phyloP scores from a whole-genome alignment of 1,140 invertebrate species.

The Metopolophium dirhodum region DNA sequence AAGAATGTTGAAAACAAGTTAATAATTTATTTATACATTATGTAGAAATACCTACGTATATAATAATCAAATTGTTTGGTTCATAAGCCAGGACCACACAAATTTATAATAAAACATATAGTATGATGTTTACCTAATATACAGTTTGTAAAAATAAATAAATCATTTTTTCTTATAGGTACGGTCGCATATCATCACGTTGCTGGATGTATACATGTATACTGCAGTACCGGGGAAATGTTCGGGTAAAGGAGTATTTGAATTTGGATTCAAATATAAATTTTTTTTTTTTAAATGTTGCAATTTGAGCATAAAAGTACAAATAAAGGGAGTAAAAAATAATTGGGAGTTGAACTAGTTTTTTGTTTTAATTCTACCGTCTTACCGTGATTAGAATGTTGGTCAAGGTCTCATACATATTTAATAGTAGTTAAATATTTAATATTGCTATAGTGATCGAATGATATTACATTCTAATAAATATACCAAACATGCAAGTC shows the following conservation, averaged over 20 bases:
- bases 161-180: background rate
- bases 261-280: background rate
- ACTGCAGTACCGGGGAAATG: background rate
- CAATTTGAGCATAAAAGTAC: background rate
- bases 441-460: background rate
- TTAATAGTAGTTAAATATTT: no score
- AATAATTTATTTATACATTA: background rate
- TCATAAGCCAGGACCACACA: background rate
- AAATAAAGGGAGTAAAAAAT: background rate
- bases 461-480: background rate
- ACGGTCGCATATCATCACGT: background rate
- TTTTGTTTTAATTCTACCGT: background rate
- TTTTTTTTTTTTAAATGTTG: background rate
- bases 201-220: background rate
- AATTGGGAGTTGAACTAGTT: background rate
- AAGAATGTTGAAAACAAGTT: background rate
- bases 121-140: background rate
- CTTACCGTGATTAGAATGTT: background rate
- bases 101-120: background rate
- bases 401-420: background rate
- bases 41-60: background rate
- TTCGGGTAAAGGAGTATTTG: background rate
- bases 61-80: background rate
- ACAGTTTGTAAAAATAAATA: slow-evolving; percentile 1
- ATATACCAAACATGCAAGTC: background rate